Conservation (phyloP, 2,113 vertebrate species). For the Bambusicola thoracicus region DNA sequence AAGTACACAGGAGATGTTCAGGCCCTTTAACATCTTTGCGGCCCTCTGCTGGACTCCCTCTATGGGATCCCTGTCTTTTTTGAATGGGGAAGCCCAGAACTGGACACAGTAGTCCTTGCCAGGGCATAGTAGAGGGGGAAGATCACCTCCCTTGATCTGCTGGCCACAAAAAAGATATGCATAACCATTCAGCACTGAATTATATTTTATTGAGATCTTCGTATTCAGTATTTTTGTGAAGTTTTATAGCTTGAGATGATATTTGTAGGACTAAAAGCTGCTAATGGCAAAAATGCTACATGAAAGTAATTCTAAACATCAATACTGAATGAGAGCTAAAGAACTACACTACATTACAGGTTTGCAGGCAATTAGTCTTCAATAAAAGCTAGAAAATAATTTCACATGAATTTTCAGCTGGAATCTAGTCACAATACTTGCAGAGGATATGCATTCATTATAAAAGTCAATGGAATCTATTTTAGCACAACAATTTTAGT, state of each 20-base stretch:
- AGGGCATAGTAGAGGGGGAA: too few relatives aligned
- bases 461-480: background rate
- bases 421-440: background rate
- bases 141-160: too few relatives aligned
- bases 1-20: too few relatives aligned
- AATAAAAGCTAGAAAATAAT: background rate
- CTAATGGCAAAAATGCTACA: background rate
- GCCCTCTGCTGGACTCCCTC: too few relatives aligned
- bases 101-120: too few relatives aligned
- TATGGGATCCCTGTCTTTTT: too few relatives aligned
- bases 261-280: background rate
- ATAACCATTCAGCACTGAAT: background rate
- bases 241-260: background rate
- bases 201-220: background rate
- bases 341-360: background rate
- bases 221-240: background rate
- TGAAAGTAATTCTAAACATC: background rate
- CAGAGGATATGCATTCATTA: background rate
- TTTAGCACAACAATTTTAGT: background rate
- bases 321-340: background rate
- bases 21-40: too few relatives aligned
- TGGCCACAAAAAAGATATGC: background rate
- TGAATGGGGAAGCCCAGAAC: too few relatives aligned
- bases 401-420: background rate
- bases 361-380: background rate